Conservation (phyloP, 2,113 vertebrate genomes). For the Limanda limanda region DNA sequence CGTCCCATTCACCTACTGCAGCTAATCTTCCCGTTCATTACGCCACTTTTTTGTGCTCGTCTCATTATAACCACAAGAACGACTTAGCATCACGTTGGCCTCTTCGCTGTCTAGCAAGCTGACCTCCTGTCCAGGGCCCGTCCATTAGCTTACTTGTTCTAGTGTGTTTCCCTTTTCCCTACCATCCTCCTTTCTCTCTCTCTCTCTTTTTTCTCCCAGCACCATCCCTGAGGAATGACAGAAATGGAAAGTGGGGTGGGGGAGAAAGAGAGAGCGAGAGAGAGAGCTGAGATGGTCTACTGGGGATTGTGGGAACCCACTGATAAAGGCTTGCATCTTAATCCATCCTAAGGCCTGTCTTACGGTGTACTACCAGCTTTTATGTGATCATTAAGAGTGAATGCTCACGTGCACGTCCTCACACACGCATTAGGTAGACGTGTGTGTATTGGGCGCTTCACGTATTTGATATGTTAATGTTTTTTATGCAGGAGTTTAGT, state of each 20-base stretch:
- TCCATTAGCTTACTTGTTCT: conserved; percentile 42
- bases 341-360: conserved; percentile 81
- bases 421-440: conserved; percentile 20
- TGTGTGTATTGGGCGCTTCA: conserved; percentile 44
- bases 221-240: conserved; percentile 55
- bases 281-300: conserved; percentile 63
- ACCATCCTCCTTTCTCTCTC: conserved; percentile 13
- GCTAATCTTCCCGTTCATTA: conserved; percentile 18
- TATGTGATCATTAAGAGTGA: conserved; percentile 76
- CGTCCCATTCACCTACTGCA: conserved; percentile 10
- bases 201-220: conserved; percentile 33
- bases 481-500: conserved; percentile 33
- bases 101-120: neutral
- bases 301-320: conserved; percentile 81
- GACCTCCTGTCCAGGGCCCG: conserved; percentile 16
- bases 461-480: conserved; percentile 75
- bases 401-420: conserved; percentile 40
- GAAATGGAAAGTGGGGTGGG: conserved; percentile 24
- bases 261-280: neutral
- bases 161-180: conserved; percentile 20
- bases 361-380: conserved; percentile 67
- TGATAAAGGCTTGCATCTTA: conserved; percentile 81
- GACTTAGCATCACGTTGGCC: conserved; percentile 18
- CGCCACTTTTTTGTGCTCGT: conserved; percentile 6
- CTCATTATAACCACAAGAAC: conserved; percentile 10